Evolutionary conservation across 35 echinoderm and acorn worm genomes (phyloP).

Genomic region (Stichopus chloronotus): DNA sequence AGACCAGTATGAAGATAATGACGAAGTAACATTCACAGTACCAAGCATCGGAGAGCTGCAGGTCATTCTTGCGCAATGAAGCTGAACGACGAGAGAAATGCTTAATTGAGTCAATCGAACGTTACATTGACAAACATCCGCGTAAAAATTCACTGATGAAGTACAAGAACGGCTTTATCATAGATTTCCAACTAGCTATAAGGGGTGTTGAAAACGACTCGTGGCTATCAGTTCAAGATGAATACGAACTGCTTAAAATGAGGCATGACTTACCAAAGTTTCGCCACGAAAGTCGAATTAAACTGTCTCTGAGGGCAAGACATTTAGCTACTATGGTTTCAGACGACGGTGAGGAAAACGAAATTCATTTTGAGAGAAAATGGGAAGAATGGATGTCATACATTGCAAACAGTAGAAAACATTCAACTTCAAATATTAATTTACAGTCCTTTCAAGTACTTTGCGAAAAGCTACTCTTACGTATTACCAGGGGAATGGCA

Average conservation of each 20-base stretch:
- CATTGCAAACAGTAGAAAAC: neutral
- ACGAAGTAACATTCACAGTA: neutral
- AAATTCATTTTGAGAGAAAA: neutral
- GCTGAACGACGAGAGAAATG: neutral
- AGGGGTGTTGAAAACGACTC: constrained; percentile 26
- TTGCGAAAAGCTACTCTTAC: constrained; percentile 44
- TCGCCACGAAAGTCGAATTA: neutral
- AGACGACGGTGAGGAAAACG: neutral
- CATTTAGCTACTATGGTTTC: neutral
- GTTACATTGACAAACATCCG: constrained; percentile 18
- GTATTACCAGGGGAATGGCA: constrained; percentile 29
- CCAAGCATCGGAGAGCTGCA: neutral
- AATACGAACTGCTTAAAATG: constrained; percentile 18
- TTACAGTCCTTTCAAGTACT: neutral
- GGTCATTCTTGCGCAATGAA: neutral
- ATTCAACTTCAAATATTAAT: neutral
- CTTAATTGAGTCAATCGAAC: neutral
- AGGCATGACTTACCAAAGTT: constrained; percentile 17
- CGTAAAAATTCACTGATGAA: neutral
- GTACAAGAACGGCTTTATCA: constrained; percentile 4
- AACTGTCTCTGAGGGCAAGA: constrained; percentile 1
- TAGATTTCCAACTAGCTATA: neutral
- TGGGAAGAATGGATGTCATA: neutral
- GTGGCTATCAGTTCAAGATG: neutral
- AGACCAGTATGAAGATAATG: neutral